Percentiles rank a stretch among this genome's conserved stretches.
These are phyloP conservation scores for Drosophila sproati DNA, from an alignment of 1,140 invertebrate genomes.

Conservation along the genomic window DNA sequence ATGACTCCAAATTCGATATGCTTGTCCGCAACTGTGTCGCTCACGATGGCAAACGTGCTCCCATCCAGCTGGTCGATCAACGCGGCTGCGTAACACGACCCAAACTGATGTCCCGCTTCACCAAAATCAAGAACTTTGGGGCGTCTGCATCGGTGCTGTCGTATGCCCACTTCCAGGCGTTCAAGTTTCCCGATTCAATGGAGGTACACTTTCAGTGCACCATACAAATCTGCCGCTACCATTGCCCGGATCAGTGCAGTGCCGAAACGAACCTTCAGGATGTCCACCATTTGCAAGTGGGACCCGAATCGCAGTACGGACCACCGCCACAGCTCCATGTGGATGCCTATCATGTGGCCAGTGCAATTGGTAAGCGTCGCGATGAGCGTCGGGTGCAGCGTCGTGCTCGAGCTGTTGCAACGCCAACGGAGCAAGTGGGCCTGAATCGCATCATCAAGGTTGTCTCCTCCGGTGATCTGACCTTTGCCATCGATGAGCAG, in stretches of 20 bases:
- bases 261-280: conserved; percentile 86
- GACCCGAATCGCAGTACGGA: conserved; percentile 89
- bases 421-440: conserved; percentile 90
- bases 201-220: conserved; percentile 98
- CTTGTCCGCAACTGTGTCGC: conserved; percentile 96
- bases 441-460: conserved; percentile 93
- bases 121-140: conserved; percentile 98
- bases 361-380: conserved; percentile 87
- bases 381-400: conserved; percentile 90
- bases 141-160: conserved; percentile 95
- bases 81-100: conserved; percentile 95
- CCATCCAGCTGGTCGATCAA: conserved; percentile 97
- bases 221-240: conserved; percentile 96
- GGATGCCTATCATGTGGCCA: conserved; percentile 87
- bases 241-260: conserved; percentile 95
- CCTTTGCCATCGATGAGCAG: conserved; percentile 90
- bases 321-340: conserved; percentile 86
- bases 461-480: conserved; percentile 93
- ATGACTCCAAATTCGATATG: conserved; percentile 98
- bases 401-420: conserved; percentile 86
- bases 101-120: conserved; percentile 96
- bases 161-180: conserved; percentile 97
- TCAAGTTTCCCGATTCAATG: conserved; percentile 98
- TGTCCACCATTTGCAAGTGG: conserved; percentile 85
- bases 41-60: conserved; percentile 96